Conservation (phyloP, 2,888 invertebrate genomes). For the Eristalinus aeneus region DNA sequence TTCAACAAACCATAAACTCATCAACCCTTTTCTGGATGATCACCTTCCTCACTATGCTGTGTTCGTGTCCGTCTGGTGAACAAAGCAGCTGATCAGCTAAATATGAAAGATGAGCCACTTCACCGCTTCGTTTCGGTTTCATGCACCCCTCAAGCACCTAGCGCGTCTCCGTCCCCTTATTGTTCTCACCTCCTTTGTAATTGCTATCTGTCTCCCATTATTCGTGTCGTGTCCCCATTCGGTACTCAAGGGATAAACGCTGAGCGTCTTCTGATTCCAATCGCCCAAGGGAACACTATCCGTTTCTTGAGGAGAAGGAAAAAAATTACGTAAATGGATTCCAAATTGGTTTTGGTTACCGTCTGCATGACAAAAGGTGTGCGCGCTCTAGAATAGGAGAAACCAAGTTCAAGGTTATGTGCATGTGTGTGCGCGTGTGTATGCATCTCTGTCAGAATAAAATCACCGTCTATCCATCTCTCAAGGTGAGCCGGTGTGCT, state of each 20-base stretch:
- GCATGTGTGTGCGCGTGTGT: neutral
- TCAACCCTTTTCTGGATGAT: conserved; percentile 30
- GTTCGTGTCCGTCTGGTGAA: neutral
- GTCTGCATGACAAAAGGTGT: conserved; percentile 41
- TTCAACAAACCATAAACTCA: conserved; percentile 3
- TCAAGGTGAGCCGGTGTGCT: conserved; percentile 15
- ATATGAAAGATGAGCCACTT: conserved; percentile 42
- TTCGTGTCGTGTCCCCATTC: conserved; percentile 50
- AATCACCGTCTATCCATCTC: conserved; percentile 16
- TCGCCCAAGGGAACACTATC: conserved; percentile 10
- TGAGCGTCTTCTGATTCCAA: neutral
- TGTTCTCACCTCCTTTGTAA: conserved; percentile 49
- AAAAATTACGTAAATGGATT: conserved; percentile 29
- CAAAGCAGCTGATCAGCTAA: conserved; percentile 51
- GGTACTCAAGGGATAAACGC: conserved; percentile 14
- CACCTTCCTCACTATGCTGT: neutral
- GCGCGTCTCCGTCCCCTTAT: conserved; percentile 10
- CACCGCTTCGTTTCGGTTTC: conserved; percentile 10
- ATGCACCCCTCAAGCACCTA: neutral
- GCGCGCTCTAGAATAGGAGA: conserved; percentile 44
- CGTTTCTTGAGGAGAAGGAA: conserved; percentile 5
- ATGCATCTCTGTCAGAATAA: conserved; percentile 24
- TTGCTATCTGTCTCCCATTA: conserved; percentile 37
- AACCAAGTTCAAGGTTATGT: conserved; percentile 62
- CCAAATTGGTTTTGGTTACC: conserved; percentile 33